These are phyloP conservation scores for Plotosus lineatus DNA, from an alignment of 2,113 vertebrate genomes.

Conservation along the genomic window DNA sequence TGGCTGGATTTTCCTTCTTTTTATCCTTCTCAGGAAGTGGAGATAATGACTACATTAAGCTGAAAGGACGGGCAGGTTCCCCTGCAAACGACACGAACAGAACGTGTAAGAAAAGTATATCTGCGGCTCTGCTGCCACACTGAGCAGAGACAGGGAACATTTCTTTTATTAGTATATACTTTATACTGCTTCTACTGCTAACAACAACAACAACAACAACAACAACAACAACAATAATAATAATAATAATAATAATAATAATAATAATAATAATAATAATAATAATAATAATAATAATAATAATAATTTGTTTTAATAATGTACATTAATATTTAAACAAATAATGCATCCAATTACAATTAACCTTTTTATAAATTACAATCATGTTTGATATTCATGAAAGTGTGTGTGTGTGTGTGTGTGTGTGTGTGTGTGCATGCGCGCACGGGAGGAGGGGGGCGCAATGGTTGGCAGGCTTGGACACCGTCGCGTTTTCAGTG, in stretches of 20 bases:
- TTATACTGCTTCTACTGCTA: too few species aligned
- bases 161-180: neutral
- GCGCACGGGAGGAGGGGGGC: neutral
- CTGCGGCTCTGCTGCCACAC: slow-evolving; percentile 15
- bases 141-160: neutral
- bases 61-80: neutral
- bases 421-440: too few species aligned
- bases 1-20: slow-evolving; percentile 3
- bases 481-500: slow-evolving; percentile 8
- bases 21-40: neutral
- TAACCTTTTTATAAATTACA: too few species aligned
- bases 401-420: too few species aligned
- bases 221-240: slow-evolving; percentile 4
- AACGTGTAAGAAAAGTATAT: neutral
- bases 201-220: slow-evolving; percentile 1
- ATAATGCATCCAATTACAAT: too few species aligned
- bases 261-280: neutral
- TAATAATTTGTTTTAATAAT: too few species aligned
- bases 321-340: too few species aligned
- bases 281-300: slow-evolving; percentile 5
- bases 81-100: neutral
- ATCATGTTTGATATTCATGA: too few species aligned
- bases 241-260: slow-evolving; percentile 3
- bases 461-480: neutral
- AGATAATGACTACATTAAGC: slow-evolving; percentile 10